A percentile compares a stretch with the other conserved stretches of the same genome.
Conservation (phyloP, 2,797 vertebrate genomes). For the Neosilurus hyrtlii region DNA sequence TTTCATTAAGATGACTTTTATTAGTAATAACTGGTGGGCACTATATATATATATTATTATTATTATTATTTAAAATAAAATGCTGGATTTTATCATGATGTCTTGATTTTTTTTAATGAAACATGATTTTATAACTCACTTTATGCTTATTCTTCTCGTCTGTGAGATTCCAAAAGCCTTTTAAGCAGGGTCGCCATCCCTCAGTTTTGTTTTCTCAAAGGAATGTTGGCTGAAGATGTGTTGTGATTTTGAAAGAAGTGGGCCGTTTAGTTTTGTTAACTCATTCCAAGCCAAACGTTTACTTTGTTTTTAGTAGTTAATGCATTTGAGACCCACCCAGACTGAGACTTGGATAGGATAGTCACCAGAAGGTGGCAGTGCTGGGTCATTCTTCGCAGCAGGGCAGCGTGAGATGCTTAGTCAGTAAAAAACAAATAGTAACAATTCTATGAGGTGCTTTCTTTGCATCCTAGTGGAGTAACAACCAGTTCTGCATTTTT, state of each 20-base stretch:
- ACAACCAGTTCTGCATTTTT: background rate
- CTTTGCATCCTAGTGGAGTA: background rate
- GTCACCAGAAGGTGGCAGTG: constrained; percentile 71
- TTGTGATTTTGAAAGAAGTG: constrained; percentile 49
- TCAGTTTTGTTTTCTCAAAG: constrained; percentile 58
- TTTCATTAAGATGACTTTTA: background rate
- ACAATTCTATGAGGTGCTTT: background rate
- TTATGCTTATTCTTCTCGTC: background rate
- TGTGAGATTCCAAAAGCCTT: constrained; percentile 6
- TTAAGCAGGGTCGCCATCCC: constrained; percentile 67
- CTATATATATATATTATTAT: background rate
- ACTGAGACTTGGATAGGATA: background rate
- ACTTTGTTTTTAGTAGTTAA: constrained; percentile 54
- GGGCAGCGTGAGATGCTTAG: too few species aligned
- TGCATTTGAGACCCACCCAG: constrained; percentile 45
- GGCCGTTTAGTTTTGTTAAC: constrained; percentile 50
- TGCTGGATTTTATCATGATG: background rate
- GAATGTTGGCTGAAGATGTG: constrained; percentile 49
- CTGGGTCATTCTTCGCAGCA: constrained; percentile 44
- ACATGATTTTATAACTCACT: background rate
- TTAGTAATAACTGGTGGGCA: background rate
- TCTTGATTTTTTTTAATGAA: background rate
- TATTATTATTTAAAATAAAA: background rate
- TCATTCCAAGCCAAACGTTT: constrained; percentile 57
- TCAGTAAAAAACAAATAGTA: background rate